These are phyloP conservation scores for Paraplagusia blochii DNA, from an alignment of 2,113 vertebrate species.

Conservation along the genomic window DNA sequence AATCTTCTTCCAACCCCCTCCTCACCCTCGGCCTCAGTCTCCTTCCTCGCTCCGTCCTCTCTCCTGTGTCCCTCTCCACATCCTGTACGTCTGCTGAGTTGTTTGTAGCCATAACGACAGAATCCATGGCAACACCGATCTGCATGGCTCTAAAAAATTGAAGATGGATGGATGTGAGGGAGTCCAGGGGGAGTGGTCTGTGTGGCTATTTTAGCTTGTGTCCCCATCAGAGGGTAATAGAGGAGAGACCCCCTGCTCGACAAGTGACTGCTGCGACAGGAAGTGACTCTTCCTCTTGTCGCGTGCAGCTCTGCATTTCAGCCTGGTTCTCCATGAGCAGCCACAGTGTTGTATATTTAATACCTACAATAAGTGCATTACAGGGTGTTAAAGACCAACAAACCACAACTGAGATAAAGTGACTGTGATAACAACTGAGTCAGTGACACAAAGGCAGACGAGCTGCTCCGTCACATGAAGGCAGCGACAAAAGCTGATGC, in stretches of 20 bases:
- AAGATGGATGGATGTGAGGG: conserved; percentile 50
- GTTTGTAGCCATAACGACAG: conserved; percentile 74
- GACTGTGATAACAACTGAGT: too few relatives aligned
- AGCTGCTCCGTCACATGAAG: neutral
- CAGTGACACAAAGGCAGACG: too few relatives aligned
- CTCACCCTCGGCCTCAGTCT: too few relatives aligned
- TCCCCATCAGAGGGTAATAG: conserved; percentile 42
- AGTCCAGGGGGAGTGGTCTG: neutral
- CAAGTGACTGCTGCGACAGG: conserved; percentile 20
- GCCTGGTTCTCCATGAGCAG: conserved; percentile 1
- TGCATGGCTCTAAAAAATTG: conserved; percentile 65
- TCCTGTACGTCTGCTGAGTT: conserved; percentile 64
- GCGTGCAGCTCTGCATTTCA: too few relatives aligned
- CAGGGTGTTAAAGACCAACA: too few relatives aligned
- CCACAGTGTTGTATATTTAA: neutral
- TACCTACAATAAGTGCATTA: too few relatives aligned
- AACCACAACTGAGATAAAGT: too few relatives aligned
- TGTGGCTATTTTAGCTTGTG: conserved; percentile 47
- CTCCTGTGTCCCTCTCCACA: conserved; percentile 28
- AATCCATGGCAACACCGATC: conserved; percentile 69
- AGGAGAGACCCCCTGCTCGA: conserved; percentile 40
- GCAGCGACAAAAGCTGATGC: conserved; percentile 8
- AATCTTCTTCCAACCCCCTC: conserved; percentile 21
- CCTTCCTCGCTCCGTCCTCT: conserved; percentile 1
- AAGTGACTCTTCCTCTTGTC: conserved; percentile 3